Evolutionary conservation across 2,888 invertebrate species (phyloP).

Genomic region (Cataglyphis altisquamis): DNA sequence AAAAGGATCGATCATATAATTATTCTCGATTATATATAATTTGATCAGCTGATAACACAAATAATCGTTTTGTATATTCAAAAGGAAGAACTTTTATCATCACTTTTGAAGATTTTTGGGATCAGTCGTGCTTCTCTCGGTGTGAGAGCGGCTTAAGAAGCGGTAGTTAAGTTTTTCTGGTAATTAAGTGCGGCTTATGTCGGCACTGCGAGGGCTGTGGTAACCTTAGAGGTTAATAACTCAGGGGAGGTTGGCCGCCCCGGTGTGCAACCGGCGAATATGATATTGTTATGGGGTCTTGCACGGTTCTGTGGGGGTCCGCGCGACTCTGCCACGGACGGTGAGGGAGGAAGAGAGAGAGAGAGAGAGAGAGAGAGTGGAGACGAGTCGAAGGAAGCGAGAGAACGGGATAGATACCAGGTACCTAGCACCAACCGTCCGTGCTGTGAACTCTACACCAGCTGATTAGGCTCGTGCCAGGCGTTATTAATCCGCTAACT

Average conservation of each 20-base stretch:
- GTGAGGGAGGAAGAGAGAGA: conserved; percentile 18
- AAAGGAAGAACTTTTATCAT: background rate
- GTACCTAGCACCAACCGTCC: conserved; percentile 74
- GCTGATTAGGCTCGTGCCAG: conserved; percentile 84
- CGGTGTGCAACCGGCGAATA: conserved; percentile 78
- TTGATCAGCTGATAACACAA: background rate
- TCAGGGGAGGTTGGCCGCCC: conserved; percentile 71
- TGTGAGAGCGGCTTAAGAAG: conserved; percentile 65
- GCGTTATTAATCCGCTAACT: conserved; percentile 85
- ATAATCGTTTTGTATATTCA: background rate
- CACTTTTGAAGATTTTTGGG: background rate
- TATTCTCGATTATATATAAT: conserved; percentile 1
- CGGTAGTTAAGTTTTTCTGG: conserved; percentile 81
- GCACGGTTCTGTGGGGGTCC: conserved; percentile 55
- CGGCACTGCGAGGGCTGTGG: conserved; percentile 78
- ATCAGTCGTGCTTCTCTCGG: conserved; percentile 5
- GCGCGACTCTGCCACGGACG: conserved; percentile 46
- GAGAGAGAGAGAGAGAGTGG: background rate
- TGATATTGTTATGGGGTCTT: conserved; percentile 84
- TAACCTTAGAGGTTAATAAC: conserved; percentile 86
- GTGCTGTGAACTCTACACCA: conserved; percentile 82
- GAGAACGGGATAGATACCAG: conserved; percentile 56
- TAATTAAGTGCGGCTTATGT: conserved; percentile 82
- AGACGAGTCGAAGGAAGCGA: conserved; percentile 33
- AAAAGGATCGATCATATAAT: background rate